phyloP scores from a whole-genome alignment of 2,888 invertebrate species.

The Thereva unica region DNA sequence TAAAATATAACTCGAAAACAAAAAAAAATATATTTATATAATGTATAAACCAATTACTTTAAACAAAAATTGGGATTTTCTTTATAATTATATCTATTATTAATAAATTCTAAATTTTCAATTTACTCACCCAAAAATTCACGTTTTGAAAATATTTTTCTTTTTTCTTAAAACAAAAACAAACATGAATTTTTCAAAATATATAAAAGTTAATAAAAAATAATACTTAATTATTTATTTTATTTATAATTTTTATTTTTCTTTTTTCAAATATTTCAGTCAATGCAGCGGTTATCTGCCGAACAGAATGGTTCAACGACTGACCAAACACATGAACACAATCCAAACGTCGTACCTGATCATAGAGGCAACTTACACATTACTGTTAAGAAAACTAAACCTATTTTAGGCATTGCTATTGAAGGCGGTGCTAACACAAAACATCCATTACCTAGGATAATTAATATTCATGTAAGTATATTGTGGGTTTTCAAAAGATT shows the following conservation, averaged over 20 bases:
- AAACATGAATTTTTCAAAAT: too few species aligned
- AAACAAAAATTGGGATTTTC: too few species aligned
- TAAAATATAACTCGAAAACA: too few species aligned
- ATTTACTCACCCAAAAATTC: too few species aligned
- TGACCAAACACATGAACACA: slow-evolving; percentile 59
- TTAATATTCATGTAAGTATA: slow-evolving; percentile 88
- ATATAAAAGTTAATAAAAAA: background rate
- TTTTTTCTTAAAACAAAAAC: too few species aligned
- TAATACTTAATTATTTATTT: background rate
- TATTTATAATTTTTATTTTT: background rate
- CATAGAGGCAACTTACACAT: slow-evolving; percentile 87
- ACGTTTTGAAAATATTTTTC: too few species aligned
- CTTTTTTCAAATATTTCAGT: slow-evolving; percentile 58
- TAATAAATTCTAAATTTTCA: too few species aligned
- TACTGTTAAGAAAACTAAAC: slow-evolving; percentile 90
- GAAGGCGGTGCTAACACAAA: slow-evolving; percentile 97
- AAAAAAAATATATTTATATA: too few species aligned
- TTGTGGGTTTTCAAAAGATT: background rate
- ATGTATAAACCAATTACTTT: too few species aligned
- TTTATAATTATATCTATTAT: too few species aligned
- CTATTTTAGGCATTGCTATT: slow-evolving; percentile 93
- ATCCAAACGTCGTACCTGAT: slow-evolving; percentile 76
- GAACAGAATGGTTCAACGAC: slow-evolving; percentile 63
- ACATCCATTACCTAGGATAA: slow-evolving; percentile 92
- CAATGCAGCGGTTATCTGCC: slow-evolving; percentile 74